Base-by-base conservation (phyloP, 2,888 invertebrate species). In the Saturnia japonica region DNA sequence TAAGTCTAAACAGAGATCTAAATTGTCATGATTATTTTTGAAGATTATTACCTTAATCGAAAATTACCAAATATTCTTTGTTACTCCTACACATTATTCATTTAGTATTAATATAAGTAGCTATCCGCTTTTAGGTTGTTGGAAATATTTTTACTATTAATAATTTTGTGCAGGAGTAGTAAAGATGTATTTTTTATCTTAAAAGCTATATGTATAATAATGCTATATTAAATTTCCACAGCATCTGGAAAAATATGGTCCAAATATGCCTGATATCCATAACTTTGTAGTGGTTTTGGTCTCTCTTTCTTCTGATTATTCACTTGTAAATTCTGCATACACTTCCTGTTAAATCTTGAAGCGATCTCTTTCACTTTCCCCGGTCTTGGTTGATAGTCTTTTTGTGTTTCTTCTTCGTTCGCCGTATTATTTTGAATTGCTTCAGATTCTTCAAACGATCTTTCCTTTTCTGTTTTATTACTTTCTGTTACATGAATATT, bases 231-330 rank as follows among this genome's bases (percentile, higher is more conserved):
- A 77, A 94, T 91, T 86, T 94, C 94, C 74, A 94, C 87, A 75
- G 94, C 94, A 76, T 93, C 93, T 72, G 95, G 95, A 80, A 95
- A 95, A 75, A 95, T 91, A 77, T 95, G 95, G 80, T 95, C 95
- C 78, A 95, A 92, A 85, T 95, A 95, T 73, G 94, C 94, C 82
- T 95, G 95, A 78, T 95, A 88, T 71, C 95, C 95, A 77, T 90
- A 94, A 77, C 94, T 93, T 80, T 95, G 95, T 73, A 95, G 82
- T 16, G 95, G 95, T 81, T 94, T 95, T 51, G 95, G 95, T 83
- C 95, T 91, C 14, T 91, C 86, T 74, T 88, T 92, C 74, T 82
- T 91, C 57, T 80, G 76, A 74, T 87, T 86, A 73, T 80, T 77
- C 67, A 84, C 77, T 71, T 81, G 84, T 72, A 80, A 80, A 72